Conservation (phyloP, 2,888 invertebrate species). For the Melipona beecheii region DNA sequence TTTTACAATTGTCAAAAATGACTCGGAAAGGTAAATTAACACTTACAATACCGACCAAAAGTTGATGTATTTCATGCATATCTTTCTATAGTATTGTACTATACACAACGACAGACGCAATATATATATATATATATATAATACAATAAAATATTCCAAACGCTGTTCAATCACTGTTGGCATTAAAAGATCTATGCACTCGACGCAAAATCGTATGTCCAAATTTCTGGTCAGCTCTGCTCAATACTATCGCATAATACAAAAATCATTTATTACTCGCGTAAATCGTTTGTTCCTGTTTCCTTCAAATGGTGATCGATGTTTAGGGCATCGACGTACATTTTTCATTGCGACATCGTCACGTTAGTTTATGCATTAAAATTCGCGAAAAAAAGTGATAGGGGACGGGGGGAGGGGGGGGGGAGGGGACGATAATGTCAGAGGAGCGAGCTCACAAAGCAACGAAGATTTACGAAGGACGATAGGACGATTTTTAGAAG, state of each 20-base stretch:
- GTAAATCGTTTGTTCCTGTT: not conserved
- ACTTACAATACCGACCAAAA: too few relatives aligned
- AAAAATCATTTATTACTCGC: not conserved
- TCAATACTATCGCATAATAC: not conserved
- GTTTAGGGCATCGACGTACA: conserved; percentile 23
- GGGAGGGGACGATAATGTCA: conserved; percentile 25
- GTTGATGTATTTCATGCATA: too few relatives aligned
- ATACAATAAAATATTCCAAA: too few relatives aligned
- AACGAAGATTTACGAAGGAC: conserved; percentile 35
- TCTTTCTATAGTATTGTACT: too few relatives aligned
- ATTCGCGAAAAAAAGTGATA: conserved; percentile 32
- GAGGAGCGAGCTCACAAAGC: conserved; percentile 24
- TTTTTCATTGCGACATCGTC: conserved; percentile 35
- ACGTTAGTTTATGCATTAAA: conserved; percentile 27
- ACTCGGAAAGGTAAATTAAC: too few relatives aligned
- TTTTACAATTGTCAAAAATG: not conserved
- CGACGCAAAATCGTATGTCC: too few relatives aligned
- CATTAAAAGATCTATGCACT: too few relatives aligned
- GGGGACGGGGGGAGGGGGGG: too few relatives aligned
- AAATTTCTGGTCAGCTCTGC: not conserved
- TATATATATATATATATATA: too few relatives aligned
- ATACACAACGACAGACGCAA: too few relatives aligned
- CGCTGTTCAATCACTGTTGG: too few relatives aligned
- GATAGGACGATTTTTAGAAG: conserved; percentile 28
- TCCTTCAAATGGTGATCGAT: conserved; percentile 16